phyloP scores from a whole-genome alignment of 2,113 vertebrate species.

The Melanostigma gelatinosum region DNA sequence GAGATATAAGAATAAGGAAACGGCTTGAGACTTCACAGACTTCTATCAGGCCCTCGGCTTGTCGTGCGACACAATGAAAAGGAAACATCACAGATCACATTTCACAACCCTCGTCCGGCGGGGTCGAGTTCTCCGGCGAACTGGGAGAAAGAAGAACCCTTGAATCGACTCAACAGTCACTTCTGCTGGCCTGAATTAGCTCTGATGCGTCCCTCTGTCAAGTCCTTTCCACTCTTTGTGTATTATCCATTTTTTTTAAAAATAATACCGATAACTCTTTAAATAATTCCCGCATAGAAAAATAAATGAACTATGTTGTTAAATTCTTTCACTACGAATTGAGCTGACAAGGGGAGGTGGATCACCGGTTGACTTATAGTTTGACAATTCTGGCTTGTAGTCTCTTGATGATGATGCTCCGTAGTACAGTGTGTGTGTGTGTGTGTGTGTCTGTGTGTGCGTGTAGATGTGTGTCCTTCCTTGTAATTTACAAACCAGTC shows the following conservation, averaged over 20 bases:
- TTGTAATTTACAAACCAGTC: conserved; percentile 98
- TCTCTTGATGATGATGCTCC: conserved; percentile 68
- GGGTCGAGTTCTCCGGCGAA: conserved; percentile 65
- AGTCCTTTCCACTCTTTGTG: conserved; percentile 58
- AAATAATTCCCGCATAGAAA: conserved; percentile 87
- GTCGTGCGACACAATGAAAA: conserved; percentile 74
- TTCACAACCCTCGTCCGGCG: conserved; percentile 62
- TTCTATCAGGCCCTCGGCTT: conserved; percentile 69
- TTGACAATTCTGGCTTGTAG: conserved; percentile 66
- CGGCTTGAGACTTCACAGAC: conserved; percentile 72
- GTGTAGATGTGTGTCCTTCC: conserved; percentile 67
- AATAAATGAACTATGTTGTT: conserved; percentile 86
- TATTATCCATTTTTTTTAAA: conserved; percentile 75
- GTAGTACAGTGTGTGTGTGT: conserved; percentile 45
- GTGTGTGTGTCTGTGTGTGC: conserved; percentile 29
- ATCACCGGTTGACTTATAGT: conserved; percentile 66
- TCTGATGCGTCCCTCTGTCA: conserved; percentile 62
- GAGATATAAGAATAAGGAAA: conserved; percentile 83
- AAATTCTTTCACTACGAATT: conserved; percentile 77
- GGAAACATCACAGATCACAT: conserved; percentile 67
- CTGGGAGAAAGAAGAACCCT: conserved; percentile 59
- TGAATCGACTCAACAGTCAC: conserved; percentile 56
- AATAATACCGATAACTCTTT: conserved; percentile 83
- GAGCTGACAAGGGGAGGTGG: conserved; percentile 71
- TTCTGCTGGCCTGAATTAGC: conserved; percentile 61